Percentiles rank a stretch among this genome's conserved stretches.
phyloP scores from a whole-genome alignment of 1,140 invertebrate genomes.

The Tigriopus japonicus region DNA sequence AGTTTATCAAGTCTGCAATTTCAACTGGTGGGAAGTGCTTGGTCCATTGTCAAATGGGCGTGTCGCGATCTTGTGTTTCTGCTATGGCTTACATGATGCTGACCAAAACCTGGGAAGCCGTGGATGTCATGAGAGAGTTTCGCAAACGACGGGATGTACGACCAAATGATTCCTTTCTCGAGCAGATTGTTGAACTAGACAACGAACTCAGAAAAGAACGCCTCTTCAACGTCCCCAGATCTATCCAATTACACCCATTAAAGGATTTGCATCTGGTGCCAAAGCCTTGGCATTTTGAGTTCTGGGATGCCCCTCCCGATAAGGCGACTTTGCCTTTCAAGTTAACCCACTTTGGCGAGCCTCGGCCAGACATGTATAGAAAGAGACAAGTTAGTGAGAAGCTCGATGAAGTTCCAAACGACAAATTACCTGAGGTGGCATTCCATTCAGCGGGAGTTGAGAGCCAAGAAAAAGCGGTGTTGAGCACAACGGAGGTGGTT shows the following conservation, averaged over 20 bases:
- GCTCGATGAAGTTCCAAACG: too few relatives aligned
- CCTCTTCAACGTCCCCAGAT: neutral
- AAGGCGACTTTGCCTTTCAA: neutral
- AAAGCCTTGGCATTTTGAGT: constrained; percentile 11
- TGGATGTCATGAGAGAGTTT: neutral
- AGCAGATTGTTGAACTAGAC: constrained; percentile 3
- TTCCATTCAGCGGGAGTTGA: too few relatives aligned
- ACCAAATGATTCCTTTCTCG: constrained; percentile 7
- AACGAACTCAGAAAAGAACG: constrained; percentile 5
- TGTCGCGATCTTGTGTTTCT: constrained; percentile 55
- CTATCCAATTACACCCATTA: neutral
- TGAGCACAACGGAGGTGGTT: too few relatives aligned
- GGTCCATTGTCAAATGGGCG: constrained; percentile 59
- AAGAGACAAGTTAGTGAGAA: too few relatives aligned
- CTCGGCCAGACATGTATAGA: too few relatives aligned
- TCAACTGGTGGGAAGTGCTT: constrained; percentile 39
- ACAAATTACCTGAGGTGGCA: too few relatives aligned
- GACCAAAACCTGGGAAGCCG: neutral
- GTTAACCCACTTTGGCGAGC: neutral
- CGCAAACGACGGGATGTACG: neutral
- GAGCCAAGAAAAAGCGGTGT: too few relatives aligned
- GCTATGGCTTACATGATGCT: constrained; percentile 24
- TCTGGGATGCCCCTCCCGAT: constrained; percentile 2
- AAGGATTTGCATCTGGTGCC: neutral
- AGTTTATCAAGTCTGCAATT: neutral